These are phyloP conservation scores for Columba livia DNA, from an alignment of 2,113 vertebrate genomes.

Conservation along the genomic window DNA sequence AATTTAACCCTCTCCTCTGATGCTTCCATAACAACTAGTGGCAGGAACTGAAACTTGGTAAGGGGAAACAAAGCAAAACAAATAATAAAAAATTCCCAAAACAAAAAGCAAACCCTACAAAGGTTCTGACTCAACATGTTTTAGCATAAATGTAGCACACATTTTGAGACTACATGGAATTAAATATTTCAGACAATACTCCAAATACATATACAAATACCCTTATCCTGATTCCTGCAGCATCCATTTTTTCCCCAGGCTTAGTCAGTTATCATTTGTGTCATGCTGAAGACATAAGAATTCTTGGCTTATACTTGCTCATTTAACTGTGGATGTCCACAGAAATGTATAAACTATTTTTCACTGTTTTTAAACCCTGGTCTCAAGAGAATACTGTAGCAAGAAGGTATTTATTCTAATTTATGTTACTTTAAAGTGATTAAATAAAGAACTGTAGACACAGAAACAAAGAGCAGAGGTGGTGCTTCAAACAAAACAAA, in stretches of 20 bases:
- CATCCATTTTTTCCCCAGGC: neutral
- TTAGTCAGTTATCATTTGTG: neutral
- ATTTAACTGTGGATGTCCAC: neutral
- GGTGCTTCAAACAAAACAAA: neutral
- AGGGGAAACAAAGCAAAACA: neutral
- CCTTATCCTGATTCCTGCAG: neutral
- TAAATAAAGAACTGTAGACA: neutral
- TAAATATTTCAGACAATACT: neutral
- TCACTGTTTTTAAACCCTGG: neutral
- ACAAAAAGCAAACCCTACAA: neutral
- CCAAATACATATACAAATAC: neutral
- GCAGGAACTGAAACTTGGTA: neutral
- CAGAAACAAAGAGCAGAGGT: neutral
- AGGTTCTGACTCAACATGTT: neutral
- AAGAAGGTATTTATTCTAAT: neutral
- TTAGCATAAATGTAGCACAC: neutral
- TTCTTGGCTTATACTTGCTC: neutral
- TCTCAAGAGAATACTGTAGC: neutral
- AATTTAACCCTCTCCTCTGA: neutral
- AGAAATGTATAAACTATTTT: neutral
- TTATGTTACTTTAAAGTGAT: neutral
- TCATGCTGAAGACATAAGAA: neutral
- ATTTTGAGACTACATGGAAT: neutral
- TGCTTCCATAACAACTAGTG: neutral
- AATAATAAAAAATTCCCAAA: neutral